Percentiles rank a stretch among this genome's conserved stretches.
Evolutionary conservation across 1,140 invertebrate genomes (phyloP).

Genomic region (Procambarus virginalis): DNA sequence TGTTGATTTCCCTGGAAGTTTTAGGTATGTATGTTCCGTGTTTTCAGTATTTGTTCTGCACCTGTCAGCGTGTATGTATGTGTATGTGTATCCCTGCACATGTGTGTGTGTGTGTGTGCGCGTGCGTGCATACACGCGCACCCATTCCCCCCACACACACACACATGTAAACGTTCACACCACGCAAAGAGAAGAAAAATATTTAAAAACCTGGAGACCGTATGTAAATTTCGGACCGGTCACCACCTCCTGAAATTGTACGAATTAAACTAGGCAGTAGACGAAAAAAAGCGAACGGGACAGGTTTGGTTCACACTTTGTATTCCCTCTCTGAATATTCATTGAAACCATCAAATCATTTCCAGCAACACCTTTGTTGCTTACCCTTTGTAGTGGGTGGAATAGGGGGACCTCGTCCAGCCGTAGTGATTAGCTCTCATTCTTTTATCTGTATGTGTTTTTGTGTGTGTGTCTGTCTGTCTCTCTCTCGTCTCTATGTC

Average conservation of each 20-base stretch:
- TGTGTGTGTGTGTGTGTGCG: background rate
- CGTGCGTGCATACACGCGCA: background rate
- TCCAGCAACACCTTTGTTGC: slow-evolving; percentile 18
- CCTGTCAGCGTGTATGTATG: too few species aligned
- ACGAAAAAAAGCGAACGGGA: background rate
- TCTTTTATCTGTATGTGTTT: too few species aligned
- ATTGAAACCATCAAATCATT: slow-evolving; percentile 48
- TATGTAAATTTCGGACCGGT: slow-evolving; percentile 13
- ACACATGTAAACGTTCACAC: slow-evolving; percentile 15
- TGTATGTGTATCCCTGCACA: too few species aligned
- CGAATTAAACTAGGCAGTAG: background rate
- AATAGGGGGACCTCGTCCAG: too few species aligned
- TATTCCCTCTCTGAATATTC: slow-evolving; percentile 27
- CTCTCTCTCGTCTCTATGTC: too few species aligned
- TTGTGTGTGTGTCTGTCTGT: too few species aligned
- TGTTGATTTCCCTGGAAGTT: too few species aligned
- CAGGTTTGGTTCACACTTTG: slow-evolving; percentile 44
- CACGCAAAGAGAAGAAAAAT: slow-evolving; percentile 35
- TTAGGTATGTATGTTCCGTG: background rate
- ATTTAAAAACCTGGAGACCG: slow-evolving; percentile 26
- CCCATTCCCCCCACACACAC: background rate
- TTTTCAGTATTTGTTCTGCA: background rate
- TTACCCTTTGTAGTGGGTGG: too few species aligned
- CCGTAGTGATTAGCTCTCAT: too few species aligned
- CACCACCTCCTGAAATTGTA: slow-evolving; percentile 19